Evolutionary conservation across 2,113 vertebrate species (phyloP).

Genomic region (Elgaria multicarinata): DNA sequence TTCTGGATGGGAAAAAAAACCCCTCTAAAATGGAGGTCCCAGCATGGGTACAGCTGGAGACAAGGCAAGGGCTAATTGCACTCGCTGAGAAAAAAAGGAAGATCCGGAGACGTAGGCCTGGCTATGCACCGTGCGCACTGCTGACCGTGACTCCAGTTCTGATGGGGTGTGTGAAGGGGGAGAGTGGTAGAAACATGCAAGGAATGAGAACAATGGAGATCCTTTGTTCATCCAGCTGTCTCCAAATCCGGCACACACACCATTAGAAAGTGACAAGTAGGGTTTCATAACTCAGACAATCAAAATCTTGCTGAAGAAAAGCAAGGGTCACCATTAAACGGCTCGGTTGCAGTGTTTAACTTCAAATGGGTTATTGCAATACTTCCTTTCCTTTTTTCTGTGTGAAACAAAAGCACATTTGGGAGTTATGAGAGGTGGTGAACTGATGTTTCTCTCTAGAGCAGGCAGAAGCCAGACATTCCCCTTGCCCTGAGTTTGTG

Average conservation of each 20-base stretch:
- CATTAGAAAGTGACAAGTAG: background rate
- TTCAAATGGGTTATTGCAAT: background rate
- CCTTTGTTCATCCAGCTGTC: background rate
- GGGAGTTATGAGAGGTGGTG: background rate
- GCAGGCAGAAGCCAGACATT: background rate
- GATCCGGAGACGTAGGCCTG: background rate
- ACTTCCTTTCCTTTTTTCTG: background rate
- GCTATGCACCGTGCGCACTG: background rate
- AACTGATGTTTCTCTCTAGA: background rate
- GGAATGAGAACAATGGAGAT: background rate
- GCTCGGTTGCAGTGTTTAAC: background rate
- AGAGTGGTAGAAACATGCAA: background rate
- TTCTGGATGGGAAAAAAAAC: constrained; percentile 10
- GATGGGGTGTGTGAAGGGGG: accelerated
- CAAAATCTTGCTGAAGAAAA: background rate
- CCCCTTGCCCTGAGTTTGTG: background rate
- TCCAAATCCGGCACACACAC: background rate
- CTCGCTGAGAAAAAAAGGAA: background rate
- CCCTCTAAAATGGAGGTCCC: background rate
- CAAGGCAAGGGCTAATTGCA: background rate
- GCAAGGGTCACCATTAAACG: background rate
- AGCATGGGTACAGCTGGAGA: background rate
- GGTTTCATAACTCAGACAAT: background rate
- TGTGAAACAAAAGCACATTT: background rate
- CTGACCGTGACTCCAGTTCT: constrained; percentile 30